Conservation (phyloP, 2,113 vertebrate genomes). For the Tympanuchus pallidicinctus region DNA sequence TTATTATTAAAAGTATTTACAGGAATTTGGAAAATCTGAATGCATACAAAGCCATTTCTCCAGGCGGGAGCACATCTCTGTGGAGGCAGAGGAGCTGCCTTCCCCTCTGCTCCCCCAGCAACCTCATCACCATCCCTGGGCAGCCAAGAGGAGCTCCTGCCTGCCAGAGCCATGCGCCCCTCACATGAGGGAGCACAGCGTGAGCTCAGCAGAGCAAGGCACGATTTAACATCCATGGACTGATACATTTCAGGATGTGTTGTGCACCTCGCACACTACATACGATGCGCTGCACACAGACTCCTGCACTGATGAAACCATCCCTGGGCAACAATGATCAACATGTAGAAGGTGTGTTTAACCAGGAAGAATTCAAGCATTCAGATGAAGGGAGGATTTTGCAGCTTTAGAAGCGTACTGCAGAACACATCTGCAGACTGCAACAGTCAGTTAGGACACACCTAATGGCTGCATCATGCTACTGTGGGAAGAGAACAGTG, state of each 20-base stretch:
- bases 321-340: rapidly evolving
- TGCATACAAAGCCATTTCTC: not conserved
- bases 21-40: constrained; percentile 41
- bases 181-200: not conserved
- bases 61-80: not conserved
- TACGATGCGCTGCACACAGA: not conserved
- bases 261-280: not conserved
- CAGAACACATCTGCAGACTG: not conserved
- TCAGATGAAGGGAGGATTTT: not conserved
- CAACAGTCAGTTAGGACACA: not conserved
- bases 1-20: constrained; percentile 25
- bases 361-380: not conserved
- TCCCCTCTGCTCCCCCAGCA: not conserved
- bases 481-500: not conserved
- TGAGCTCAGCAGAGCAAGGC: not conserved
- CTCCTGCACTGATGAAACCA: not conserved
- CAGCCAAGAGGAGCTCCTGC: rapidly evolving
- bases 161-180: rapidly evolving
- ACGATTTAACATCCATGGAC: rapidly evolving
- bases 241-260: rapidly evolving
- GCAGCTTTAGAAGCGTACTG: not conserved
- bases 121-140: not conserved
- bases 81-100: not conserved
- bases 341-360: rapidly evolving
- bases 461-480: not conserved